Evolutionary conservation across 2,888 invertebrate species (phyloP).

Genomic region (Pherbina coryleti): DNA sequence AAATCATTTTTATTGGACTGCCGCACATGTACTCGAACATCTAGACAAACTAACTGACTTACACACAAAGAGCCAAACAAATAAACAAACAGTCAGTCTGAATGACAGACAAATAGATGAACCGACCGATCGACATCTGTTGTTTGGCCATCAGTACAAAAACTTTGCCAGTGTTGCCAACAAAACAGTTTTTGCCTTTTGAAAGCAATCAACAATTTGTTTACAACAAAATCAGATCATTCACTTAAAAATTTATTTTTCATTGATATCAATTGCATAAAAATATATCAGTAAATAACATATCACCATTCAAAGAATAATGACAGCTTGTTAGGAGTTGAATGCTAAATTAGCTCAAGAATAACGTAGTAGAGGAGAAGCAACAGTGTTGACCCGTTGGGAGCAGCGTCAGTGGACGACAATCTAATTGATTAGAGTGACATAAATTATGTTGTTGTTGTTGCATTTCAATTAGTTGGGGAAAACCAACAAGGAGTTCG

Average conservation of each 20-base stretch:
- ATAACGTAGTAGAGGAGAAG: slow-evolving; percentile 22
- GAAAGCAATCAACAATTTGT: neutral
- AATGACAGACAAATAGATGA: neutral
- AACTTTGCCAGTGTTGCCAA: neutral
- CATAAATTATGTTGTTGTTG: neutral
- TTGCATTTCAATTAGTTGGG: slow-evolving; percentile 11
- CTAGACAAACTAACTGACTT: neutral
- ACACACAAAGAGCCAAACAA: too few species aligned
- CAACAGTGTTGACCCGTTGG: slow-evolving; percentile 39
- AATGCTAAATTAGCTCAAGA: neutral
- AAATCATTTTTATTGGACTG: neutral
- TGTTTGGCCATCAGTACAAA: slow-evolving; percentile 5
- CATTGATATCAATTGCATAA: slow-evolving; percentile 42
- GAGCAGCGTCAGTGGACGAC: slow-evolving; percentile 54
- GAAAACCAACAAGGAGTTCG: neutral
- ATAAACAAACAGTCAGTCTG: neutral
- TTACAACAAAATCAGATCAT: slow-evolving; percentile 43
- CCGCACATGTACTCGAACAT: neutral
- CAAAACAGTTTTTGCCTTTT: too few species aligned
- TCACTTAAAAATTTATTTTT: slow-evolving; percentile 42
- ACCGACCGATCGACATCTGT: neutral
- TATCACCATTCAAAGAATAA: slow-evolving; percentile 32
- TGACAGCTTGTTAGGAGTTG: slow-evolving; percentile 19
- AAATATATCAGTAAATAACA: slow-evolving; percentile 45
- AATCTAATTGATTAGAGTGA: slow-evolving; percentile 52